phyloP scores from a whole-genome alignment of 1,140 invertebrate species.

The Saccostrea cuccullata region DNA sequence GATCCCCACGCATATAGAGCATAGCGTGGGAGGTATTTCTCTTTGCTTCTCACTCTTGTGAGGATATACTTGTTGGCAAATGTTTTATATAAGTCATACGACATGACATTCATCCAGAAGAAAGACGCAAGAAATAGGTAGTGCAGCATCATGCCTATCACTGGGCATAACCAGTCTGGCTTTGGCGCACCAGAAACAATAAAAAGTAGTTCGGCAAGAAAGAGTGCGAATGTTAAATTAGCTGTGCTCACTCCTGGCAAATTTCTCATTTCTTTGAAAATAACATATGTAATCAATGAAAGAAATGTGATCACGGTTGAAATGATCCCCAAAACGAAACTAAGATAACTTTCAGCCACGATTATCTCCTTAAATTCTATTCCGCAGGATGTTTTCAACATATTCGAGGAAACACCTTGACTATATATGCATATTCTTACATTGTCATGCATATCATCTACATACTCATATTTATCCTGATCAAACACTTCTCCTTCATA shows the following conservation, averaged over 20 bases:
- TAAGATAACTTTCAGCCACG: constrained; percentile 67
- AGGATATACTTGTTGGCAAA: constrained; percentile 76
- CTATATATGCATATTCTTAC: constrained; percentile 65
- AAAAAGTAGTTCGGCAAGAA: constrained; percentile 80
- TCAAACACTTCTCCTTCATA: constrained; percentile 62
- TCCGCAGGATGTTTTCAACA: constrained; percentile 55
- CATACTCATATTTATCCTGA: constrained; percentile 65
- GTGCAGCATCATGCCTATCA: constrained; percentile 79
- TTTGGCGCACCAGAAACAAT: constrained; percentile 67
- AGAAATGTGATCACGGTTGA: constrained; percentile 70
- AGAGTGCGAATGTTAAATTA: constrained; percentile 79
- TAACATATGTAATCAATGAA: constrained; percentile 77
- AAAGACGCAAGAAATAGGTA: constrained; percentile 82
- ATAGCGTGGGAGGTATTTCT: constrained; percentile 80
- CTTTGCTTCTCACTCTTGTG: constrained; percentile 60
- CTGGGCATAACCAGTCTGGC: constrained; percentile 65
- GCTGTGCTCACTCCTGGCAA: constrained; percentile 81
- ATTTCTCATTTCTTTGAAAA: constrained; percentile 80
- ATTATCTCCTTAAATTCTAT: constrained; percentile 56
- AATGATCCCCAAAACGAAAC: constrained; percentile 68
- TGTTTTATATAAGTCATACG: constrained; percentile 84
- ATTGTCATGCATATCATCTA: constrained; percentile 52
- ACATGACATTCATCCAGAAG: constrained; percentile 83
- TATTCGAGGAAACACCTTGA: neutral
- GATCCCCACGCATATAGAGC: constrained; percentile 81